Evolutionary conservation across 2,797 vertebrate species (phyloP), one percentile per base, ranked within the genome.

Genomic region (Myotis myotis): DNA sequence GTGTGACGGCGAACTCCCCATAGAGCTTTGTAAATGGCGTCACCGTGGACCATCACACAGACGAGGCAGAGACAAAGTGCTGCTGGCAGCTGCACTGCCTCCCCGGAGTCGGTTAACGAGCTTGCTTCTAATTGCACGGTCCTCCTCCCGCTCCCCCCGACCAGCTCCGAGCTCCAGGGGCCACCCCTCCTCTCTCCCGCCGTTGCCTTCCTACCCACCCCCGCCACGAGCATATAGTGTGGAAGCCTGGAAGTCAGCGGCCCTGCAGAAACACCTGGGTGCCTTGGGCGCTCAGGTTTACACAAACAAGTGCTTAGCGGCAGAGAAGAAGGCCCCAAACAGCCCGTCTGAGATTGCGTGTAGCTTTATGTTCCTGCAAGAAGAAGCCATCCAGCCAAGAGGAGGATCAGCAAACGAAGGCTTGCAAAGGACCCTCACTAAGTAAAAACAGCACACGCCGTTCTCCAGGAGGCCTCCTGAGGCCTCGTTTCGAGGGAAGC

Each of bases 331-430:
- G 74, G 62, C 28, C 55, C 53, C 1, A 64, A 88, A 89, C 49
- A 83, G 76, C 81, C 70, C 28, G 0, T 74, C 75, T 0, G 75
- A 92, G 80, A 74, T 30, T 36, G 44, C 64, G n/a, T 28, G 68
- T 30, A 30, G 80, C 19, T 95, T 93, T 93, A 92, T 30, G 70
- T 66, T 22, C 72, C 84, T 80, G 38, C 19, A 49, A 51, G 72
- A 82, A 89, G 55, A 44, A 85, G 44, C 44, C 20, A 19, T 60
- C 36, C 53, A 76, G 74, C 47, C 74, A 30, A 49, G 28, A 62
- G 74, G 70, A 94, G 81, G 62, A 85, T 93, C 93, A 88, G 90
- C 68, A 60, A 86, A 88, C 94, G 72, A 92, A 86, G 25, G 64
- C 72, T 83, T 66, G 88, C 57, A 76, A 89, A 90, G 91, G 94